Conservation (phyloP, 2,888 invertebrate genomes). For the Mythimna vitellina region DNA sequence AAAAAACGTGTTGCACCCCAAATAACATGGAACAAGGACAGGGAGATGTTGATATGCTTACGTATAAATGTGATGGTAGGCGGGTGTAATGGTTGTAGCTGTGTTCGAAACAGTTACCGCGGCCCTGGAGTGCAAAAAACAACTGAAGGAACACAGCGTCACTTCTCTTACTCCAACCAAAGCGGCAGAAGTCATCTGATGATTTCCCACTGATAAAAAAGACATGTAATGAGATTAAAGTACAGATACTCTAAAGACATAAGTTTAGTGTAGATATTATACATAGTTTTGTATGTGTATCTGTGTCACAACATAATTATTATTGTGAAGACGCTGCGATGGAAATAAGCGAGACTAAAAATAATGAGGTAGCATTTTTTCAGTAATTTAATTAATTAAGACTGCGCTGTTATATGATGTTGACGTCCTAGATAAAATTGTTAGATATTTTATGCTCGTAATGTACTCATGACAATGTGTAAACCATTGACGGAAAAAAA, state of each 20-base stretch:
- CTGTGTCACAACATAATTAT: conserved; percentile 14
- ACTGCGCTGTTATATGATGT: background rate
- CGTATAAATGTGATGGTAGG: background rate
- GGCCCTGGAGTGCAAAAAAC: too few species aligned
- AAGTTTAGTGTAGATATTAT: background rate
- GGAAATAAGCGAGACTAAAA: conserved; percentile 18
- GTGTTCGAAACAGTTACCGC: too few species aligned
- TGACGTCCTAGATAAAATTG: conserved; percentile 6
- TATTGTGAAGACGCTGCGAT: conserved; percentile 13
- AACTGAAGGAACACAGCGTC: too few species aligned
- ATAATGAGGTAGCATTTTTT: conserved; percentile 7
- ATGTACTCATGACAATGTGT: too few species aligned
- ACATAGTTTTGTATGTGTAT: background rate
- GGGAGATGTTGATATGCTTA: too few species aligned
- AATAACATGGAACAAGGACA: too few species aligned
- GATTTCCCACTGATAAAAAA: too few species aligned
- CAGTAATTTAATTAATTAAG: background rate
- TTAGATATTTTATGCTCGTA: background rate
- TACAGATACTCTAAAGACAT: conserved; percentile 2
- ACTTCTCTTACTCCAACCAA: too few species aligned
- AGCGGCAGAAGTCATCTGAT: too few species aligned
- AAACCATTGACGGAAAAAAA: too few species aligned
- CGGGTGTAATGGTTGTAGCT: conserved; percentile 12
- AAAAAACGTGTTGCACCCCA: too few species aligned
- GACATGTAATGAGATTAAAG: background rate